Conservation (phyloP, 2,888 invertebrate genomes). For the Anagyrus pseudococci region DNA sequence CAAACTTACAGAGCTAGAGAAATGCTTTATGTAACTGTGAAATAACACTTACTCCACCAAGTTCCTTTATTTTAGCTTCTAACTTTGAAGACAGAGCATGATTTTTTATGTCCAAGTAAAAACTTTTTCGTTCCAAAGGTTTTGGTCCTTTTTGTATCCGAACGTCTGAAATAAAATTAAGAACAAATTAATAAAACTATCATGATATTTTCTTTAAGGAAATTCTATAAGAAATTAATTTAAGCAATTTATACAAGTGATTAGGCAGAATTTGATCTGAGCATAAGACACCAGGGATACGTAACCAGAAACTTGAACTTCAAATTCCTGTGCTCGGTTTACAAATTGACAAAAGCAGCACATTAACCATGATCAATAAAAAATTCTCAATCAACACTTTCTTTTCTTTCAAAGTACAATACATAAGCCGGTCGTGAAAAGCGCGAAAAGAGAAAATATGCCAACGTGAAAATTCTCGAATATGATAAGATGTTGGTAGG, state of each 20-base stretch:
- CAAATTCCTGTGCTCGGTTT: conserved; percentile 4
- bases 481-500: neutral
- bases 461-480: neutral
- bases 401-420: neutral
- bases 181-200: neutral
- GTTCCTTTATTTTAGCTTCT: conserved; percentile 73
- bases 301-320: neutral
- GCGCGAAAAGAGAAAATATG: neutral
- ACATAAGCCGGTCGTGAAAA: neutral
- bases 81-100: conserved; percentile 70
- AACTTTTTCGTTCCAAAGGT: conserved; percentile 72
- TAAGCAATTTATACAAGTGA: neutral
- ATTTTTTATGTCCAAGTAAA: conserved; percentile 80
- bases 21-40: conserved; percentile 10
- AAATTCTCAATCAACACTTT: neutral
- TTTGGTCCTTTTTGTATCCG: conserved; percentile 63
- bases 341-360: neutral
- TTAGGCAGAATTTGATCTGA: neutral
- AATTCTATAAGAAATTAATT: neutral
- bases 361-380: neutral
- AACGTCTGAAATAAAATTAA: conserved; percentile 47
- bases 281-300: neutral
- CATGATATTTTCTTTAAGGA: neutral
- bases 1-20: neutral
- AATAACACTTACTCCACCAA: conserved; percentile 73